Evolutionary conservation across 2,797 vertebrate species (phyloP).

Genomic region (Hydrophis major): DNA sequence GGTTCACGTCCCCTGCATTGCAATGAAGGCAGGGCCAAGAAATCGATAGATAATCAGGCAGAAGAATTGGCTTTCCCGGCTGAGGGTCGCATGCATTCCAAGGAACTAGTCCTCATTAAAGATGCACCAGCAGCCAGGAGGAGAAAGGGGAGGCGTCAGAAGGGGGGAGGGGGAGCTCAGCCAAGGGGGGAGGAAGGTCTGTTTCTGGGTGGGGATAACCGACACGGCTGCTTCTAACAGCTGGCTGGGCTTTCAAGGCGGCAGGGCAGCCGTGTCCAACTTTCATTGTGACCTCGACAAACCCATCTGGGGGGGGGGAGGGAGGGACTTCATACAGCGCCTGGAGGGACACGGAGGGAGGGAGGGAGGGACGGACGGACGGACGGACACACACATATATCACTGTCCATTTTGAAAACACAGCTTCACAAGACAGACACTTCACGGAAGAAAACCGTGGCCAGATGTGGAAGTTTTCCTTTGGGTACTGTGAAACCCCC

Average conservation of each 20-base stretch:
- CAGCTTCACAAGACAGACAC: too few relatives aligned
- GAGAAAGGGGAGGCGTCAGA: not conserved
- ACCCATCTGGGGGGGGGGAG: not conserved
- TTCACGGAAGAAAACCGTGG: too few relatives aligned
- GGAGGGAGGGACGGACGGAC: too few relatives aligned
- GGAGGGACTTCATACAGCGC: not conserved
- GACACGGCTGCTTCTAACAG: not conserved
- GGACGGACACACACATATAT: not conserved
- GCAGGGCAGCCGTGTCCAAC: not conserved
- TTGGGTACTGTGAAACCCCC: too few relatives aligned
- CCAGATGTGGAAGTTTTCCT: too few relatives aligned
- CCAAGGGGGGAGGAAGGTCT: not conserved
- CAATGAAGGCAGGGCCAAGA: not conserved
- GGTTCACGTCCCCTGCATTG: not conserved
- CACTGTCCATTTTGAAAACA: too few relatives aligned
- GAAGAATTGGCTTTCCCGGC: not conserved
- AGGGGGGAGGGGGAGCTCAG: too few relatives aligned
- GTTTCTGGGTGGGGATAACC: not conserved
- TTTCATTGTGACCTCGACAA: not conserved
- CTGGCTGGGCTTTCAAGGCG: not conserved
- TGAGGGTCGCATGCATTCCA: not conserved
- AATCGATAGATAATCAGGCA: slow-evolving; percentile 14
- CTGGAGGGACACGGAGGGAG: not conserved
- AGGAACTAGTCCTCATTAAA: slow-evolving; percentile 1
- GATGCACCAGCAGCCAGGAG: not conserved